Evolutionary conservation across 1,140 invertebrate genomes (phyloP), one percentile per base, ranked within the genome.

Genomic region (Radopholus similis): DNA sequence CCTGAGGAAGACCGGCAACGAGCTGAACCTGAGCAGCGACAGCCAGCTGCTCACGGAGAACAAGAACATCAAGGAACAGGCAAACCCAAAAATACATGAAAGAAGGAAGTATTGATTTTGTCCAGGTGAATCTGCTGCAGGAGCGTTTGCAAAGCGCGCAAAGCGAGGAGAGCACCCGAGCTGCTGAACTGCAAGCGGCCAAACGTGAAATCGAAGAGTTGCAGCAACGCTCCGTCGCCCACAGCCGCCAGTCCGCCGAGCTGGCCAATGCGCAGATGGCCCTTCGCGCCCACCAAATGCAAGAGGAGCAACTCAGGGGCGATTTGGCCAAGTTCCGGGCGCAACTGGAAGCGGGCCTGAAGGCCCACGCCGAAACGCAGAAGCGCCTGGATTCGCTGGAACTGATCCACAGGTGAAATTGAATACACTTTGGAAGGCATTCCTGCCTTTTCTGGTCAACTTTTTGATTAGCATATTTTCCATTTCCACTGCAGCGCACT

Each of bases 151-250:
- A 66, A 34, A 53, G 58, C 15, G 26, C 55, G 26, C 70, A 72
- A 35, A 23, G 53, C 40, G 70, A 72, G 6, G 70, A 72, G 23
- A 42, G 35, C 34, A 65, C 59, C 1, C 38, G 57, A 13, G 23
- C 51, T 4, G 71, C 70, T 11, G 70, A 72, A 30, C 51, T 72
- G 26, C 63, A 75, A 37, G 70, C 70, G 53, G 58, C 58, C 15
- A 71, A 59, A 49, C 42, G 70, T 15, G 70, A 72, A 57, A 66
- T 66, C n/a, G 71, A 72, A 13, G 70, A 72, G 42, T 28, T 72
- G 13, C 70, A 72, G 40, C 72, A 73, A 21, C 71, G 72, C 42
- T 58, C 44, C n/a, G 70, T 72, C 6, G 32, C 35, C 13, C 51
- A 58, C 42, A 63, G 37, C 30, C 71, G 71, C 21, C 53, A 60